These are phyloP conservation scores for Caenorhabditis panamensis DNA, from an alignment of 2,888 invertebrate species.

Conservation along the genomic window DNA sequence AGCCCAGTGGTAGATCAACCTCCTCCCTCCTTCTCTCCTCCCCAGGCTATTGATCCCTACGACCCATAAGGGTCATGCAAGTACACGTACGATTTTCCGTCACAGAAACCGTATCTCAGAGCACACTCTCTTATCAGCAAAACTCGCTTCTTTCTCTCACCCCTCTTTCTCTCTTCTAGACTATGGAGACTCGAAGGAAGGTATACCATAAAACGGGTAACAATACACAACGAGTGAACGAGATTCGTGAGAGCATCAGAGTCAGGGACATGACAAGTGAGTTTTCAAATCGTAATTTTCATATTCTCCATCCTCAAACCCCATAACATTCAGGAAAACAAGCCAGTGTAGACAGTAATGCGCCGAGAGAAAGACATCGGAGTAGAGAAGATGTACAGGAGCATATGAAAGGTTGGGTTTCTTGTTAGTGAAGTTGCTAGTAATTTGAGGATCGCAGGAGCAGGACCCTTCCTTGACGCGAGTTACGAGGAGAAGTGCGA, in stretches of 20 bases:
- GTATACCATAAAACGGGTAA: conserved; percentile 50
- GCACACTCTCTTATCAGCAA: conserved; percentile 24
- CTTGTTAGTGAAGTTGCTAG: neutral
- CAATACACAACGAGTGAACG: conserved; percentile 43
- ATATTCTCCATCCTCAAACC: neutral
- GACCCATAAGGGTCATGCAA: no score
- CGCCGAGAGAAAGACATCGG: conserved; percentile 28
- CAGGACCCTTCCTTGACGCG: conserved; percentile 17
- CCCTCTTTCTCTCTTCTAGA: conserved; percentile 1
- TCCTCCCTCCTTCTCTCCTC: no score
- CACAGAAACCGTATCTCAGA: neutral
- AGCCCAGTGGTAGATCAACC: no score
- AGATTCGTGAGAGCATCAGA: conserved; percentile 56
- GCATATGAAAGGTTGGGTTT: conserved; percentile 16
- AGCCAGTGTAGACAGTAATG: conserved; percentile 20
- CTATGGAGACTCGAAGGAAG: conserved; percentile 53
- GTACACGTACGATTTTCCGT: no score
- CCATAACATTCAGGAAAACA: conserved; percentile 21
- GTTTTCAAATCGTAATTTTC: conserved; percentile 1
- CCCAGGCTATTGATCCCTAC: no score
- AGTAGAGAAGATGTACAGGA: conserved; percentile 42
- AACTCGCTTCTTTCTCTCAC: neutral
- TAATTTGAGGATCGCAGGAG: neutral
- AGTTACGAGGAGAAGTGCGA: conserved; percentile 55
- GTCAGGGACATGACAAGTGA: conserved; percentile 34